Evolutionary conservation across 2,888 invertebrate genomes (phyloP), one percentile per base, ranked within the genome.

Genomic region (Drosophila putrida): DNA sequence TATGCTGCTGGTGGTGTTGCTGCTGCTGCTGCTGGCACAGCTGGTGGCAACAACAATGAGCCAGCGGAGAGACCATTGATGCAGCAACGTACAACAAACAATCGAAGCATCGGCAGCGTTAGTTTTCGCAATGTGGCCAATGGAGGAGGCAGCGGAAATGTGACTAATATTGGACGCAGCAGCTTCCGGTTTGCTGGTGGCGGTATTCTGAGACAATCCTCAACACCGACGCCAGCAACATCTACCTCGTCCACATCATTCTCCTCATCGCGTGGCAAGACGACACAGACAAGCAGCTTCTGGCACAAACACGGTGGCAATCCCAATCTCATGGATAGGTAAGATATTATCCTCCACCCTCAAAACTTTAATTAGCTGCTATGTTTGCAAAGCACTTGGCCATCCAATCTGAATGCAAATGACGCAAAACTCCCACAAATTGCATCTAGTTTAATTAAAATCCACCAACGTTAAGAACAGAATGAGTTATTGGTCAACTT

Each of bases 241-340:
- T 53, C 41, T 20, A 25, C 41, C 6, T 15, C 81, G n/a, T 54
- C 71, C 28, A 66, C 76, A 3, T 71, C 76, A 25, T 83, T 85
- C 50, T 73, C 81, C 50, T 73, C 81, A 38, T 60, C 66, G 46
- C 77, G 84, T 44, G 78, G 75, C 76, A 87, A 80, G 65, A 66
- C 87, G 5, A 2, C 20, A 20, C 73, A 71, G 58, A 54, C 78
- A 49, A 88, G 75, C 75, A 82, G 78, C 66, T 90, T 80, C 67
- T 90, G 91, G 90, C 89, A 88, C 57, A 85, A 75, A 27, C 82
- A 88, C 55, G 82, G 88, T 33, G 90, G 82, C 71, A 90, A 90
- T 79, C 90, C 89, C 47, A 91, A 89, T 73, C 73, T 90, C 35
- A 79, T 91, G 81, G 90, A 90, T 74, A 91, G 91, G 91, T 91